These are phyloP conservation scores for Podabrus alpinus DNA, from an alignment of 2,888 invertebrate genomes.

Conservation along the genomic window DNA sequence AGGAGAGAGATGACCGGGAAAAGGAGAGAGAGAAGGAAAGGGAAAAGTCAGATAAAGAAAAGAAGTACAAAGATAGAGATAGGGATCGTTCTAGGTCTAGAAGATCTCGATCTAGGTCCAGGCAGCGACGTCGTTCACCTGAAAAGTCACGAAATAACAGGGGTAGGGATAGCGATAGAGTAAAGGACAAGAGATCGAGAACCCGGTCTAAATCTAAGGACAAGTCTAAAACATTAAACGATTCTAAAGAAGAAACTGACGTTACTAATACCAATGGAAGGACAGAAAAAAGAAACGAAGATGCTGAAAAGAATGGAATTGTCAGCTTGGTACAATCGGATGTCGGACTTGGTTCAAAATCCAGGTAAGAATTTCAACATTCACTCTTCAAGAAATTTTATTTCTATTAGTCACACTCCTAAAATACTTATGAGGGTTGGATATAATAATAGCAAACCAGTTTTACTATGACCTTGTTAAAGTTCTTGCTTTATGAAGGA, in stretches of 20 bases:
- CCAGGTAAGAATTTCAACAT: conserved; percentile 35
- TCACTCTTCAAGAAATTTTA: too few relatives aligned
- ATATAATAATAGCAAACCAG: background rate
- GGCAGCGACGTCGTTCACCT: conserved; percentile 38
- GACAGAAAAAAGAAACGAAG: conserved; percentile 43
- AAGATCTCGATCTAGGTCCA: conserved; percentile 45
- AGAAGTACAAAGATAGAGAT: conserved; percentile 57
- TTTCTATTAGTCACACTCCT: background rate
- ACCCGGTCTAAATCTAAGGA: conserved; percentile 44
- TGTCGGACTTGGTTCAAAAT: conserved; percentile 35
- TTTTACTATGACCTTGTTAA: background rate
- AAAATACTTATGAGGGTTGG: background rate
- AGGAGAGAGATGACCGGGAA: conserved; percentile 68
- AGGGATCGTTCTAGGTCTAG: conserved; percentile 43
- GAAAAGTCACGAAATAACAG: conserved; percentile 36
- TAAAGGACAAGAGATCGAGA: conserved; percentile 38
- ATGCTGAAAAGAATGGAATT: conserved; percentile 39
- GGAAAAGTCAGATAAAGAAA: conserved; percentile 54
- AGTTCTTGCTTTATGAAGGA: background rate
- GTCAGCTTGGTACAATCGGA: conserved; percentile 42
- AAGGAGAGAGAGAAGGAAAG: conserved; percentile 53
- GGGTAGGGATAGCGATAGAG: conserved; percentile 39
- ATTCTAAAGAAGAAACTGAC: conserved; percentile 51
- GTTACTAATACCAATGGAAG: conserved; percentile 49
- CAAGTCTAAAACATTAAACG: conserved; percentile 36